Evolutionary conservation across 1,140 invertebrate species (phyloP).

Genomic region (Zophobas morio): DNA sequence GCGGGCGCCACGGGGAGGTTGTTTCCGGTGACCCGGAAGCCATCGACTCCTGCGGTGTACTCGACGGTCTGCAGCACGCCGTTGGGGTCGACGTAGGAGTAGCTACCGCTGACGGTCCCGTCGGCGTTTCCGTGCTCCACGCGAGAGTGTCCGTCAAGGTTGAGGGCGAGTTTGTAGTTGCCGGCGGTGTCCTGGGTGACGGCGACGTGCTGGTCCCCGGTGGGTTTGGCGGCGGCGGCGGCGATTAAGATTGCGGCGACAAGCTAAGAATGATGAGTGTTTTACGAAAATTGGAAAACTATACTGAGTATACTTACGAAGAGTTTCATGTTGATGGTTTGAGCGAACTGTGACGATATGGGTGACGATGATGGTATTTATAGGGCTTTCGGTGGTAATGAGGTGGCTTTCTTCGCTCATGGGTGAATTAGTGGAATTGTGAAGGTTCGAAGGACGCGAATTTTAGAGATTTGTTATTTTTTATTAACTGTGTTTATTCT

Average conservation of each 20-base stretch:
- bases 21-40: slow-evolving; percentile 54
- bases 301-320: slow-evolving; percentile 31
- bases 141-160: slow-evolving; percentile 47
- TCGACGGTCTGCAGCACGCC: slow-evolving; percentile 51
- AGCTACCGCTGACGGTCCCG: slow-evolving; percentile 53
- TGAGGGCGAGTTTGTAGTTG: slow-evolving; percentile 52
- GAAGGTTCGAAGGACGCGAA: too few relatives aligned
- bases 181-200: slow-evolving; percentile 56
- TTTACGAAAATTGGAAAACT: slow-evolving; percentile 17
- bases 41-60: slow-evolving; percentile 55
- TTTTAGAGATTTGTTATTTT: slow-evolving; percentile 1
- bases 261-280: slow-evolving; percentile 29
- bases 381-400: too few relatives aligned
- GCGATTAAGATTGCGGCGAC: slow-evolving; percentile 10
- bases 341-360: too few relatives aligned
- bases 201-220: slow-evolving; percentile 36
- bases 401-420: too few relatives aligned
- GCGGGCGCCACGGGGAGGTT: slow-evolving; percentile 52
- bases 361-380: too few relatives aligned
- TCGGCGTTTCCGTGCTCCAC: slow-evolving; percentile 50
- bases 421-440: too few relatives aligned
- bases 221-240: slow-evolving; percentile 1
- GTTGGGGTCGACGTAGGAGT: slow-evolving; percentile 55
- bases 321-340: slow-evolving; percentile 8
- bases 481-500: neutral